Evolutionary conservation across 2,113 vertebrate species (phyloP), one percentile per base, ranked within the genome.

Genomic region (Noturus placidus): DNA sequence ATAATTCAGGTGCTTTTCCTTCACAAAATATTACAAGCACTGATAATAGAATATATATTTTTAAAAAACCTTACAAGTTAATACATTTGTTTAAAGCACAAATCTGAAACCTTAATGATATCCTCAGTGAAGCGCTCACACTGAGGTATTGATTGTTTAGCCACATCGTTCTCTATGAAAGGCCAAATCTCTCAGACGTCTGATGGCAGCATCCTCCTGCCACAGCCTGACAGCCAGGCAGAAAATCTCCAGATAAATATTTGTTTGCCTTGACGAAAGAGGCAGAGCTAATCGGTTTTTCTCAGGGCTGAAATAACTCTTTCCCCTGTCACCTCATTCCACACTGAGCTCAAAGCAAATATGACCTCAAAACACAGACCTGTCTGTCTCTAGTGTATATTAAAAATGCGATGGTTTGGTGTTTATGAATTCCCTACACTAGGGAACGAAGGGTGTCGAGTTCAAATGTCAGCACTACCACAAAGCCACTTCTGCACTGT

Each of bases 191-290:
- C 42, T 27, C 56, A n/a, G 35, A 11, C 74, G 77, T 83, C 59
- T 38, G 76, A 80, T n/a, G 13, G 59, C 61, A 69, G 15, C 42
- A 22, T 65, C 85, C 61, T 54, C 22, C 61, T 79, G 76, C 87
- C 89, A 70, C 61, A 76, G 80, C 22, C 83, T 84, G 87, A 85
- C 81, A 59, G 72, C 42, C 54, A 30, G 22, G 57, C 22, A 15
- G 54, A 89, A 89, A 85, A 85, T 42, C 69, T 77, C 84, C 84
- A 77, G 67, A 63, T 78, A 61, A 90, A 91, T 90, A 91, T 67
- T 83, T 91, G 87, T 91, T 91, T 91, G 82, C 84, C 65, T 80
- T 89, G 91, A 92, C 87, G 74, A 91, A 91, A 86, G 72, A 67
- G 87, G 86, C 72, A 61, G 7, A 90, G 87, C 90, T 92, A 87